Percentiles rank a stretch among this genome's conserved stretches.
Evolutionary conservation across 2,113 vertebrate genomes (phyloP).

Genomic region (Protobothrops flavoviridis): DNA sequence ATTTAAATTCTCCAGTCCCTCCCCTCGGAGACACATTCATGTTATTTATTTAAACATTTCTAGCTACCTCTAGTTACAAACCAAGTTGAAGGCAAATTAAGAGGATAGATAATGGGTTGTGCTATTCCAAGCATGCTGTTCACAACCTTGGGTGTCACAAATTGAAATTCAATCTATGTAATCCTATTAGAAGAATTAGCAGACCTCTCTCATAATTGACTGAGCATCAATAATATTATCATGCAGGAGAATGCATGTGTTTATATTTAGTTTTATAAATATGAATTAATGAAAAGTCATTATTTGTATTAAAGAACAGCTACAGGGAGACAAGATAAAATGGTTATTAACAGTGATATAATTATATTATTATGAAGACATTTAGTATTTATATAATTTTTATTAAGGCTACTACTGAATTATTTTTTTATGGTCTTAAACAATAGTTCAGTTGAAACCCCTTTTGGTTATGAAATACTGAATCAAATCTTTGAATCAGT

Average conservation of each 20-base stretch:
- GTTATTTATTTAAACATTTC: not conserved
- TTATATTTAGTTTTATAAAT: not conserved
- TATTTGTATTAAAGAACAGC: conserved; percentile 39
- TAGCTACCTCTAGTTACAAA: not conserved
- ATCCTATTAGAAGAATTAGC: not conserved
- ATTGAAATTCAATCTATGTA: not conserved
- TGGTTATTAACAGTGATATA: not conserved
- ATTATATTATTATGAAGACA: not conserved
- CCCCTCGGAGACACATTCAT: not conserved
- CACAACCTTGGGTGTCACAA: not conserved
- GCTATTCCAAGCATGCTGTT: not conserved
- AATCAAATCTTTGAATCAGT: not conserved
- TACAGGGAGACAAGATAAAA: conserved; percentile 11
- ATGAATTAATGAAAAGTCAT: not conserved
- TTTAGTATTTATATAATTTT: not conserved
- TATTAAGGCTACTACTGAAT: not conserved
- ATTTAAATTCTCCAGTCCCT: not conserved
- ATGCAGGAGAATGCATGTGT: not conserved
- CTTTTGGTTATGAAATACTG: not conserved
- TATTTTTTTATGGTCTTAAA: not conserved
- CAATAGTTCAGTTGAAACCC: not conserved
- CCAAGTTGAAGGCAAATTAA: not conserved
- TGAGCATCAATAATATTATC: not conserved
- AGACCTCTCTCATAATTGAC: not conserved
- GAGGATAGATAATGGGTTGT: not conserved